phyloP scores from a whole-genome alignment of 2,797 vertebrate species.

The Cuculus canorus region DNA sequence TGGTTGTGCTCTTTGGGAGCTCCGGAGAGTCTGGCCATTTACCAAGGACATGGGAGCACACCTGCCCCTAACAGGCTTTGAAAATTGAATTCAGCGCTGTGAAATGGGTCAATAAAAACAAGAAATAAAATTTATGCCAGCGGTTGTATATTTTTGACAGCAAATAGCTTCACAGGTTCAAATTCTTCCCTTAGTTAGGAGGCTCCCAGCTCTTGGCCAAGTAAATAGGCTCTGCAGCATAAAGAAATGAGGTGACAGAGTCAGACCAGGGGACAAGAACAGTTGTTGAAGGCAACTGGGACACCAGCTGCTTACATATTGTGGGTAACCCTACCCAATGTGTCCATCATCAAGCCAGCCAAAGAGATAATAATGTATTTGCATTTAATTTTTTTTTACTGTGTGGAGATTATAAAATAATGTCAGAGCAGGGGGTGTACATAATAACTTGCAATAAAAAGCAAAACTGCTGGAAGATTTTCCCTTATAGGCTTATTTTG shows the following conservation, averaged over 20 bases:
- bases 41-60: background rate
- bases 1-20: background rate
- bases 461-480: slow-evolving; percentile 24
- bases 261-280: background rate
- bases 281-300: background rate
- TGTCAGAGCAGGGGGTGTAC: slow-evolving; percentile 6
- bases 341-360: background rate
- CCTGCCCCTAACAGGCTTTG: slow-evolving; percentile 31
- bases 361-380: background rate
- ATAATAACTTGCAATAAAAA: slow-evolving; percentile 17
- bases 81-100: slow-evolving; percentile 11
- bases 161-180: background rate
- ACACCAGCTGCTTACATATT: background rate
- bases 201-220: background rate
- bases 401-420: background rate
- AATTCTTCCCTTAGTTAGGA: background rate
- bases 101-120: slow-evolving; percentile 61
- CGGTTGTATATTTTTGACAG: background rate
- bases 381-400: background rate
- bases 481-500: slow-evolving; percentile 40
- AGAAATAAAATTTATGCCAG: slow-evolving; percentile 57
- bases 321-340: background rate
- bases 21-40: background rate
- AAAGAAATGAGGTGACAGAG: background rate
- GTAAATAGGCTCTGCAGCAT: background rate